Conservation (phyloP, 2,888 invertebrate genomes). For the Stenurella melanura region DNA sequence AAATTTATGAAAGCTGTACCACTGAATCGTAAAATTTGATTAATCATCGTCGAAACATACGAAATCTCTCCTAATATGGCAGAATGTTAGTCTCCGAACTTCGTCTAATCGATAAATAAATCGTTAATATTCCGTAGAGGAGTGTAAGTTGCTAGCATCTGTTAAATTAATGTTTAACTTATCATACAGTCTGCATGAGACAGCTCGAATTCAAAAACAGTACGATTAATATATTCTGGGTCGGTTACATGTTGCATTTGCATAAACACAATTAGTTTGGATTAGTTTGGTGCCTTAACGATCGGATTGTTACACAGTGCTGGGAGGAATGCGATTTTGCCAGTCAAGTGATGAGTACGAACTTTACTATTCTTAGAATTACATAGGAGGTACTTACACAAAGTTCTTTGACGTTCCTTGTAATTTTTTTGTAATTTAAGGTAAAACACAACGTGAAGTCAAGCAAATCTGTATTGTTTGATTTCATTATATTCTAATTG, state of each 20-base stretch:
- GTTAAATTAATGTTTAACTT: constrained; percentile 19
- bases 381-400: neutral
- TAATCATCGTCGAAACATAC: constrained; percentile 31
- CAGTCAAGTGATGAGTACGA: neutral
- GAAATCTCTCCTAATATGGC: constrained; percentile 38
- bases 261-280: constrained; percentile 5
- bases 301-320: constrained; percentile 13
- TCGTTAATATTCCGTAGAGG: constrained; percentile 27
- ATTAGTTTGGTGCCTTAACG: constrained; percentile 24
- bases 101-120: constrained; percentile 31
- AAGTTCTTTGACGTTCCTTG: neutral
- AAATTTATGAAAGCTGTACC: constrained; percentile 3
- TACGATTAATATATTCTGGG: constrained; percentile 19
- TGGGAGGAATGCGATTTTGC: neutral
- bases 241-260: constrained; percentile 15
- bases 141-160: constrained; percentile 21
- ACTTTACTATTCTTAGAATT: neutral
- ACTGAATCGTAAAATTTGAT: constrained; percentile 12
- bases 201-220: constrained; percentile 31
- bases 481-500: neutral
- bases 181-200: constrained; percentile 9
- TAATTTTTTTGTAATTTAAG: neutral
- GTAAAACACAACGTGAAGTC: neutral
- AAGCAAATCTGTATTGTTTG: neutral
- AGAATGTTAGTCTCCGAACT: constrained; percentile 9